Evolutionary conservation across 2,888 invertebrate genomes (phyloP), one percentile per base, ranked within the genome.

Genomic region (Drosophila infuscata): DNA sequence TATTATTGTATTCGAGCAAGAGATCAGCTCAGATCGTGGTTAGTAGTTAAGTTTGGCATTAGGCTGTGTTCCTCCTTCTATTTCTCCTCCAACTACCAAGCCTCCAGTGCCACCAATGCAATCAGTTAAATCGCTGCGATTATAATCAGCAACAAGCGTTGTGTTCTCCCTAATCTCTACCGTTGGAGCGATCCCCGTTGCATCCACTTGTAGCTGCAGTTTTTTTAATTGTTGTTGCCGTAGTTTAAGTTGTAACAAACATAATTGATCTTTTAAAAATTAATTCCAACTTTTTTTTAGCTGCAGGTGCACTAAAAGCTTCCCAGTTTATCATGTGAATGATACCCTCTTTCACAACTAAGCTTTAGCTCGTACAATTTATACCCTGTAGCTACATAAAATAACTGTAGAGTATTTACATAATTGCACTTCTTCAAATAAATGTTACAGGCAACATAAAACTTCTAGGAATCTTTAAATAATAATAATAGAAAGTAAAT

Each of bases 261-360:
- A 83, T 86, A 87, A 87, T 87, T 88, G 86, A 87, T 88, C 87
- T 88, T 82, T 87, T 87, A 87, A 86, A 87, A 87, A 88, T 86
- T 86, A 86, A 88, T 87, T 83, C 71, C 72, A 81, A 83, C 79
- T 81, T 74, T 83, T 83, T 76, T 71, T 72, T 76, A 72, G 88
- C 86, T 82, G 66, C 81, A 82, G 87, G 83, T 80, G 79, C 71
- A 53, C 52, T 11, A 58, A 62, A 64, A 36, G 38, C 85, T 84
- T 87, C 88, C 85, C 77, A 56, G 70, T 84, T 73, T 61, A 70
- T 46, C 64, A 54, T 49, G 43, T 30, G 57, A 69, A 69, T 46
- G 68, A 33, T 0, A 32, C 46, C 33, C 54, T 75, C 63, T 58
- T 17, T 59, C 33, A 29, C 30, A 65, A 29, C 11, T 17, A 11